Conservation (phyloP, 2,113 vertebrate species). For the Neoarius graeffei region DNA sequence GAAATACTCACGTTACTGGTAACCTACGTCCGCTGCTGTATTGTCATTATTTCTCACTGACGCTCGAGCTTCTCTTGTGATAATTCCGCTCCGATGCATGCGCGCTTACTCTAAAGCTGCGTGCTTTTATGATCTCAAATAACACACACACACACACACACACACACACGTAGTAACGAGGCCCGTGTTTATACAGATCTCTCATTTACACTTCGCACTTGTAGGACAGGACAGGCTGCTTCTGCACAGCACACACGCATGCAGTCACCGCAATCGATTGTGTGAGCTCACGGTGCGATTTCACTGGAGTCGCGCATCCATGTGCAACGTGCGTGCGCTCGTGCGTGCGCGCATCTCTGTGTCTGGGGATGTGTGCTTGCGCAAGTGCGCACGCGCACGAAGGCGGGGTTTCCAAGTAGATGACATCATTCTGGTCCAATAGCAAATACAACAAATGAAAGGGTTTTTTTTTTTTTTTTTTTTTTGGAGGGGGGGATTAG, state of each 20-base stretch:
- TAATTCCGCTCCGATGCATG: constrained; percentile 56
- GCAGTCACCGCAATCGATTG: constrained; percentile 20
- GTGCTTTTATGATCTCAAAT: constrained; percentile 24
- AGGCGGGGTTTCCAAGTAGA: constrained; percentile 70
- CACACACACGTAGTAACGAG: neutral
- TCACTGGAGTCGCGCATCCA: constrained; percentile 61
- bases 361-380: neutral
- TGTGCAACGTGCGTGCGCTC: constrained; percentile 54
- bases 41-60: constrained; percentile 61
- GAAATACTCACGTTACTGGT: constrained; percentile 72
- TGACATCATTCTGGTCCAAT: constrained; percentile 79
- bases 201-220: neutral
- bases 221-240: neutral
- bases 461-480: neutral
- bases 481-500: no score
- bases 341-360: neutral
- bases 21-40: constrained; percentile 55
- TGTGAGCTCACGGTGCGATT: constrained; percentile 61
- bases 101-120: constrained; percentile 57
- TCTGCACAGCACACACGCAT: neutral
- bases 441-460: constrained; percentile 55
- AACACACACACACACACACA: neutral
- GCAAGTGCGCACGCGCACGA: constrained; percentile 22
- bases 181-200: neutral
- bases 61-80: constrained; percentile 60